These are phyloP conservation scores for Leptura quadrifasciata DNA, from an alignment of 2,888 invertebrate species.

Conservation along the genomic window DNA sequence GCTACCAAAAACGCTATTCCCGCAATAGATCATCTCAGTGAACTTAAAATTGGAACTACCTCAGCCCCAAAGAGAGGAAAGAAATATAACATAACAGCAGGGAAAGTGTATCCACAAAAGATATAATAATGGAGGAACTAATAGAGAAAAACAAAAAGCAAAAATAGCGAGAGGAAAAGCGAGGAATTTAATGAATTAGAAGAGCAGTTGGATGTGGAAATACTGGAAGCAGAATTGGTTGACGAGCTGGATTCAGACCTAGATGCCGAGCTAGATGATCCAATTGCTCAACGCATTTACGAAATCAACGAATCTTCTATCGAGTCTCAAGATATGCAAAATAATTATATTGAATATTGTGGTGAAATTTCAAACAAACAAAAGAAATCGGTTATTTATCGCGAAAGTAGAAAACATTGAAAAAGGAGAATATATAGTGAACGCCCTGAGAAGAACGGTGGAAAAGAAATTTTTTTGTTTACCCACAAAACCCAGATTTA, in stretches of 20 bases:
- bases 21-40: not conserved
- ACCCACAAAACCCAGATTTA: slow-evolving; percentile 1
- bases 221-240: not conserved
- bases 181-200: too few species aligned
- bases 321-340: not conserved
- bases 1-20: too few species aligned
- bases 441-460: not conserved
- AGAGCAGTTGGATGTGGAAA: too few species aligned
- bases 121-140: too few species aligned
- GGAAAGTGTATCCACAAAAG: too few species aligned
- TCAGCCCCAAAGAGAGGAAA: slow-evolving; percentile 3
- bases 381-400: not conserved
- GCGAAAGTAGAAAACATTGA: not conserved
- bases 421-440: not conserved
- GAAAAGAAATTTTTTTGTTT: not conserved
- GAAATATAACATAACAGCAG: slow-evolving; percentile 1
- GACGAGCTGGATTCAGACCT: not conserved
- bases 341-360: not conserved
- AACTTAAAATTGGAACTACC: not conserved
- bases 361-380: not conserved
- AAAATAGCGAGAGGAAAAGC: too few species aligned
- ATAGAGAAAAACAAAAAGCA: too few species aligned
- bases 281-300: slow-evolving; percentile 1
- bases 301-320: not conserved
- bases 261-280: slow-evolving; percentile 1